These are phyloP conservation scores for Scaptomyza parva DNA, from an alignment of 2,888 invertebrate species.

Conservation along the genomic window DNA sequence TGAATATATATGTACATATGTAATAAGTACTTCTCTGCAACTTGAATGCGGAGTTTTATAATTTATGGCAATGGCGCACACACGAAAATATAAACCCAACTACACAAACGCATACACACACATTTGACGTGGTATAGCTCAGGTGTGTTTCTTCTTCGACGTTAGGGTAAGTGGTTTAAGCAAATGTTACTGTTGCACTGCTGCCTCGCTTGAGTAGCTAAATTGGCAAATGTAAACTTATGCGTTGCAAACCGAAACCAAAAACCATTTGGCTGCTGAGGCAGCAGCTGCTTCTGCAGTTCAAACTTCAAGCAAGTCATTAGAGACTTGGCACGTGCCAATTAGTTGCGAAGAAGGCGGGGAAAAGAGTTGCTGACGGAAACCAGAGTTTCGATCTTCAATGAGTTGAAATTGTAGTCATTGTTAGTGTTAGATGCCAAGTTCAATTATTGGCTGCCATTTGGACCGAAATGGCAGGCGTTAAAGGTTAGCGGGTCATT, in stretches of 20 bases:
- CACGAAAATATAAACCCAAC: constrained; percentile 3
- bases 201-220: constrained; percentile 16
- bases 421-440: constrained; percentile 36
- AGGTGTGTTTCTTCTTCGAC: constrained; percentile 6
- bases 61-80: constrained; percentile 20
- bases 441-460: constrained; percentile 55
- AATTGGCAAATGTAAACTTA: constrained; percentile 46
- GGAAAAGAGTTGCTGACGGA: neutral
- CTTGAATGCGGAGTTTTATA: constrained; percentile 10
- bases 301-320: constrained; percentile 65
- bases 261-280: constrained; percentile 21
- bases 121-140: too few species aligned
- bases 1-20: neutral
- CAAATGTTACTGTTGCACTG: constrained; percentile 7
- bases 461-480: constrained; percentile 26
- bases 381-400: constrained; percentile 18
- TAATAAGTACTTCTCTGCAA: neutral
- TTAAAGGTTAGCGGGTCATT: constrained; percentile 37
- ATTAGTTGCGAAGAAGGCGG: constrained; percentile 50
- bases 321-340: constrained; percentile 67
- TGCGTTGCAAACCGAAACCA: constrained; percentile 18
- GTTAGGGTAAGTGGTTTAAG: neutral
- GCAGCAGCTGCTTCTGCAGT: constrained; percentile 37
- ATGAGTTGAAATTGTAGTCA: constrained; percentile 26
- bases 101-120: too few species aligned